Evolutionary conservation across 2,113 vertebrate genomes (phyloP).

Genomic region (Protobothrops mucrosquamatus): DNA sequence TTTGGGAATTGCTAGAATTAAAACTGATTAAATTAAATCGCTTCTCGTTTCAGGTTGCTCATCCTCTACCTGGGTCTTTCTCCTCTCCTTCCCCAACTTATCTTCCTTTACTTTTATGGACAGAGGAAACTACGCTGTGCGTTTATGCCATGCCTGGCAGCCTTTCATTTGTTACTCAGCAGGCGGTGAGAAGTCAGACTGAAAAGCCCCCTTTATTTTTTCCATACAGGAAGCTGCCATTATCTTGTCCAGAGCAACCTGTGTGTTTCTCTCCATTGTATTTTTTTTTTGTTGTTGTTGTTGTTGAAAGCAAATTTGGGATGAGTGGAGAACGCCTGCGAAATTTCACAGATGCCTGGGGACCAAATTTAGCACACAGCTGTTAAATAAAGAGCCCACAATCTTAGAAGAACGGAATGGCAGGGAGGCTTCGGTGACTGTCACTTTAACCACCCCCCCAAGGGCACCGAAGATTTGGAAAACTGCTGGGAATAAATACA

Average conservation of each 20-base stretch:
- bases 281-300: slow-evolving; percentile 21
- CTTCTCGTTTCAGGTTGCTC: slow-evolving; percentile 28
- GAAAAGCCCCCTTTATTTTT: slow-evolving; percentile 35
- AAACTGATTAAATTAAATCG: slow-evolving; percentile 48
- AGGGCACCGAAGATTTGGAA: background rate
- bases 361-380: background rate
- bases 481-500: background rate
- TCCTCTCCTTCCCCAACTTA: background rate
- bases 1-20: slow-evolving; percentile 44
- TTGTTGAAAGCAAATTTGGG: slow-evolving; percentile 18
- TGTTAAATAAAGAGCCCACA: background rate
- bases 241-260: slow-evolving; percentile 33
- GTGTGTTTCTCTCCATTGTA: slow-evolving; percentile 40
- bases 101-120: slow-evolving; percentile 43
- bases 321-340: background rate
- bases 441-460: too few relatives aligned
- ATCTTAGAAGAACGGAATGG: background rate
- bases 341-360: background rate
- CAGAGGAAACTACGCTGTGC: slow-evolving; percentile 38
- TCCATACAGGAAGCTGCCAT: slow-evolving; percentile 39
- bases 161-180: slow-evolving; percentile 55
- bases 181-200: slow-evolving; percentile 18
- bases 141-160: slow-evolving; percentile 40
- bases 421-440: background rate
- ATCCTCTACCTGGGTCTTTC: background rate